Percentiles rank a stretch among this genome's conserved stretches.
phyloP scores from a whole-genome alignment of 2,113 vertebrate genomes.

The Phoxinus phoxinus region DNA sequence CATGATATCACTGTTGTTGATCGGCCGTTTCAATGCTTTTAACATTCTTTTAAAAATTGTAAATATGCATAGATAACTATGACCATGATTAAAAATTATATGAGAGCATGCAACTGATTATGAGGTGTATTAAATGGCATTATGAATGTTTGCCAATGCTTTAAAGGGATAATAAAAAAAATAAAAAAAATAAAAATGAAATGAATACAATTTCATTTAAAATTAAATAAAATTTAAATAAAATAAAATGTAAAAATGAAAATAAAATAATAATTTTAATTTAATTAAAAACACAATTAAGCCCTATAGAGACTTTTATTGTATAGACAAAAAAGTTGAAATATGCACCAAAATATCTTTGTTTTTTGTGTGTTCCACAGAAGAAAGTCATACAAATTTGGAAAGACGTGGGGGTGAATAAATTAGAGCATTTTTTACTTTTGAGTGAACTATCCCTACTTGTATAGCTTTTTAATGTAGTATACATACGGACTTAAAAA shows the following conservation, averaged over 20 bases:
- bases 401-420: not conserved
- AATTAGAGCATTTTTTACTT: not conserved
- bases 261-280: not conserved
- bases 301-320: not conserved
- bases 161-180: not conserved
- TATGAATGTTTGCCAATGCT: too few species aligned
- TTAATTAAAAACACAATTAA: not conserved
- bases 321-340: not conserved
- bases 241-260: not conserved
- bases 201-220: not conserved
- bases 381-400: not conserved
- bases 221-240: not conserved
- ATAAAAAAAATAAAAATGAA: not conserved
- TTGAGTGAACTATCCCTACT: not conserved
- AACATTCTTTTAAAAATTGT: too few species aligned
- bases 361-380: not conserved
- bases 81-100: not conserved
- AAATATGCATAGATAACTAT: not conserved
- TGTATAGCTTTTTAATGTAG: not conserved
- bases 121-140: too few species aligned
- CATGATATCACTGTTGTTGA: not conserved
- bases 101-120: not conserved
- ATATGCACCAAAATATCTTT: not conserved
- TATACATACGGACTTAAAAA: not conserved
- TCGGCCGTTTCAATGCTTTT: not conserved